Evolutionary conservation across 2,888 invertebrate species (phyloP).

Genomic region (Phortica magna): DNA sequence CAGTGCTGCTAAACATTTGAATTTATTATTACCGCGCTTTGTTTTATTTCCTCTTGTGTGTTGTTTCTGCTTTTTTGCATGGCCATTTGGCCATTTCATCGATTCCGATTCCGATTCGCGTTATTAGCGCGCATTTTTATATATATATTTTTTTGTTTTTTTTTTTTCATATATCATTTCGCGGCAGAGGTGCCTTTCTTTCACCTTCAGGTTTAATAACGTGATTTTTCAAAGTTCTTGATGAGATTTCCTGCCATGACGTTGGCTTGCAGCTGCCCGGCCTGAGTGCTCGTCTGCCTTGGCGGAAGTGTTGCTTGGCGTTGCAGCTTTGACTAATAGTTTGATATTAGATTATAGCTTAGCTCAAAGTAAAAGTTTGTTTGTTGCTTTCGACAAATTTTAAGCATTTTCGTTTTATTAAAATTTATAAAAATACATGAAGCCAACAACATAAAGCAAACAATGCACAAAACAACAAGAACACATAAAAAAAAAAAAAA

Average conservation of each 20-base stretch:
- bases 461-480: constrained; percentile 18
- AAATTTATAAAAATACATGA: neutral
- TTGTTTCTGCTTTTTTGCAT: neutral
- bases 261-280: neutral
- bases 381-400: too few species aligned
- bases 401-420: too few species aligned
- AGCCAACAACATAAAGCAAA: neutral
- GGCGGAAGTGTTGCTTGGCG: constrained; percentile 19
- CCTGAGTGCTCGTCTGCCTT: too few species aligned
- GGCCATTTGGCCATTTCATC: constrained; percentile 7
- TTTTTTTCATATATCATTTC: neutral
- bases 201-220: constrained; percentile 20
- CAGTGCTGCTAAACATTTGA: constrained; percentile 59
- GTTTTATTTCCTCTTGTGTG: constrained; percentile 44
- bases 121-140: constrained; percentile 33
- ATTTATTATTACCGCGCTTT: constrained; percentile 66
- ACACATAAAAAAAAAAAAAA: neutral
- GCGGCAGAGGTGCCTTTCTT: neutral
- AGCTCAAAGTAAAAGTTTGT: too few species aligned
- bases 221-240: constrained; percentile 31
- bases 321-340: neutral
- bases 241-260: constrained; percentile 20
- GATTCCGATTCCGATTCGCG: neutral
- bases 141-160: too few species aligned
- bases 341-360: neutral